Conservation (phyloP, 2,113 vertebrate species). For the Passer domesticus region DNA sequence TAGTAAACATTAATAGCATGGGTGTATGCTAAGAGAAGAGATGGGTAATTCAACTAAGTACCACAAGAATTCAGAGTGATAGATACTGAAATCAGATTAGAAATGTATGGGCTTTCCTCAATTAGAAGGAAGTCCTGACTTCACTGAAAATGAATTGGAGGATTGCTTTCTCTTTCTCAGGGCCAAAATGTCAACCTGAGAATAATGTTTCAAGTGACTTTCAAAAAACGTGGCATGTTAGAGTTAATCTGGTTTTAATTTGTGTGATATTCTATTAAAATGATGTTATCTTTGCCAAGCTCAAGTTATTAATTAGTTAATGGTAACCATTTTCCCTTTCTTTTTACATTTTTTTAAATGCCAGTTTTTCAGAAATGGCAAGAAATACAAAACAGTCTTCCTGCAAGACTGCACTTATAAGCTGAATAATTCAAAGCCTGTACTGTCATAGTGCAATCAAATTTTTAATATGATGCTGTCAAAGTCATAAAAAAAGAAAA, state of each 20-base stretch:
- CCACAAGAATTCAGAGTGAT: neutral
- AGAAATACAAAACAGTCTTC: neutral
- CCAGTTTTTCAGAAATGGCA: conserved; percentile 3
- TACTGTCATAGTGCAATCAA: conserved; percentile 16
- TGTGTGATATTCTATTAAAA: conserved; percentile 6
- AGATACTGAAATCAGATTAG: neutral
- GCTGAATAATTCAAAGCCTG: conserved; percentile 51
- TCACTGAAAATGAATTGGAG: neutral
- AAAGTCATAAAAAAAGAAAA: conserved; percentile 36
- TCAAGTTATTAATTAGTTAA: conserved; percentile 37
- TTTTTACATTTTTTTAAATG: conserved; percentile 21
- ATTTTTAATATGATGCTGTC: conserved; percentile 55
- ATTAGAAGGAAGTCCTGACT: neutral
- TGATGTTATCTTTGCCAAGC: neutral
- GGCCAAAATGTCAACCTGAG: neutral
- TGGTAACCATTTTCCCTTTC: conserved; percentile 1
- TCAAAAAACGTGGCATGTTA: neutral
- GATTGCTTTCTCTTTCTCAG: neutral
- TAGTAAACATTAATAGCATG: neutral
- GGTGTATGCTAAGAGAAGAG: neutral
- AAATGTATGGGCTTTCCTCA: neutral
- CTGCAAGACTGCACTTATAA: conserved; percentile 7
- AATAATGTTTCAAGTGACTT: conserved; percentile 7
- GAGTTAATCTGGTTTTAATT: conserved; percentile 24
- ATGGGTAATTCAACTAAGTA: neutral